Percentiles rank a stretch among this genome's conserved stretches.
Conservation (phyloP, 2,113 vertebrate species). For the Sebastes fasciatus region DNA sequence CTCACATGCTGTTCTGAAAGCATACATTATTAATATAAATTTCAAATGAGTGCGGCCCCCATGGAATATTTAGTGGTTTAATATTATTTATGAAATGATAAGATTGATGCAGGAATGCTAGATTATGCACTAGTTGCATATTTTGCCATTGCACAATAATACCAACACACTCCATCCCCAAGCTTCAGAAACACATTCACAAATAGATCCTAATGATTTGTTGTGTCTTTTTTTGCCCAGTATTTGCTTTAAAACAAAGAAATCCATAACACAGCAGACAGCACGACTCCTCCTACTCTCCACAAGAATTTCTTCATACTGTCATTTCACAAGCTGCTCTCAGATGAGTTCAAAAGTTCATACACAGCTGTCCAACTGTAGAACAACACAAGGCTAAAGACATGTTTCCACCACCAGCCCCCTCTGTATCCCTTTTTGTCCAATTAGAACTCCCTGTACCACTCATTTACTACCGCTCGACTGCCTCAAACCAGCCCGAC, state of each 20-base stretch:
- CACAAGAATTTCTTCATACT: neutral
- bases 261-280: neutral
- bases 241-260: neutral
- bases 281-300: neutral
- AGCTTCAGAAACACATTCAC: conserved; percentile 1
- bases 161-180: neutral
- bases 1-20: neutral
- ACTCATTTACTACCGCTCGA: conserved; percentile 41
- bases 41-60: neutral
- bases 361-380: neutral
- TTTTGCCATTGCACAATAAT: neutral
- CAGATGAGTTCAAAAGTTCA: conserved; percentile 62
- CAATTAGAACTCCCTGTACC: conserved; percentile 59
- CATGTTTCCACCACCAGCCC: conserved; percentile 17
- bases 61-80: conserved; percentile 14
- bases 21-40: conserved; percentile 18
- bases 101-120: neutral
- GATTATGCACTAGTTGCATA: neutral
- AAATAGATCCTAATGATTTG: conserved; percentile 7
- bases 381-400: neutral
- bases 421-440: conserved; percentile 24
- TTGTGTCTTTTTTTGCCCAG: neutral
- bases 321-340: conserved; percentile 22
- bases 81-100: conserved; percentile 20
- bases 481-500: conserved; percentile 31